phyloP scores from a whole-genome alignment of 2,888 invertebrate species.

The Aelia acuminata region DNA sequence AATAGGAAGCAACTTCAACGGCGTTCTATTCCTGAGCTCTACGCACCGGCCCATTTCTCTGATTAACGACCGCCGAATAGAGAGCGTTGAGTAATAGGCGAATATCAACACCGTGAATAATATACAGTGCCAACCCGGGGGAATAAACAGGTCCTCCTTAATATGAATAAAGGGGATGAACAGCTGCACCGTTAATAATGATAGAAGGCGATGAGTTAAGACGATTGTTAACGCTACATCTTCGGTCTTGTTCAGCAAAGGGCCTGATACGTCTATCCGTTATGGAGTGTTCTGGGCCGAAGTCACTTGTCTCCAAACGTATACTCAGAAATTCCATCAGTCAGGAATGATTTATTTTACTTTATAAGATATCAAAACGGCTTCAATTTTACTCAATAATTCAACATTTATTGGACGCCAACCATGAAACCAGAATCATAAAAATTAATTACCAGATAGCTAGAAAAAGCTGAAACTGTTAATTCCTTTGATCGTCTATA shows the following conservation, averaged over 20 bases:
- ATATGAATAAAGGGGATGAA: neutral
- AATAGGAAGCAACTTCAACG: neutral
- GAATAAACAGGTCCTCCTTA: neutral
- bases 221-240: neutral
- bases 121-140: neutral
- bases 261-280: neutral
- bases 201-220: neutral
- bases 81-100: neutral
- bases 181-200: neutral
- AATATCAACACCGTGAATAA: conserved; percentile 8
- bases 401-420: no score
- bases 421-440: no score
- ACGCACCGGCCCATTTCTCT: neutral
- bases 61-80: neutral
- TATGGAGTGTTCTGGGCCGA: neutral
- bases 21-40: neutral
- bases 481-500: neutral
- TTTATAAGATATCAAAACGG: neutral
- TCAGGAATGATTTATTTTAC: neutral
- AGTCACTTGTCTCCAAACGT: neutral
- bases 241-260: neutral
- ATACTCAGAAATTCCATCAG: neutral
- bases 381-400: no score
- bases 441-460: no score
- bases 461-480: neutral